A percentile compares a stretch with the other conserved stretches of the same genome.
These are phyloP conservation scores for Takifugu ocellatus DNA, from an alignment of 2,797 vertebrate species.

Conservation along the genomic window DNA sequence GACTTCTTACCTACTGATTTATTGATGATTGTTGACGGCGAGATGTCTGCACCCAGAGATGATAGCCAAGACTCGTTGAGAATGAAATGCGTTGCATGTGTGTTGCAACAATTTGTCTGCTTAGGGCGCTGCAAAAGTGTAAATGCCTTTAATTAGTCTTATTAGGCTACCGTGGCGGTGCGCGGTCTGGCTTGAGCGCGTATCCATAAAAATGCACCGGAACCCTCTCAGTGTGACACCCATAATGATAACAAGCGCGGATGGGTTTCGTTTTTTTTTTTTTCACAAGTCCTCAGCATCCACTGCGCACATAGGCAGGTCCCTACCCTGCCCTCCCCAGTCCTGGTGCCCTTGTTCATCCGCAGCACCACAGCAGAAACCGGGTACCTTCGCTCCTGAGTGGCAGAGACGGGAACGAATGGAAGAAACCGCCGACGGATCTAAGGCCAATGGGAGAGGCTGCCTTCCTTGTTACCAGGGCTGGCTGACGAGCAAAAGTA, in stretches of 20 bases:
- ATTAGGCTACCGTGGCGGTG: constrained; percentile 10
- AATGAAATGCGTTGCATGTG: constrained; percentile 45
- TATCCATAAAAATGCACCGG: constrained; percentile 26
- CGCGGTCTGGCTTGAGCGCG: constrained; percentile 9
- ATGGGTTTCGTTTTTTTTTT: constrained; percentile 6
- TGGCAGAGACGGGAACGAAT: constrained; percentile 58
- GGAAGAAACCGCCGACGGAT: not conserved
- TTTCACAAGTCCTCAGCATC: constrained; percentile 42
- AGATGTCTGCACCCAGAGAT: constrained; percentile 22
- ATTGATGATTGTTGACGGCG: no score
- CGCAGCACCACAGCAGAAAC: constrained; percentile 38
- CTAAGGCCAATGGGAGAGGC: constrained; percentile 53
- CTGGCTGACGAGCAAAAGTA: constrained; percentile 25
- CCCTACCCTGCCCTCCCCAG: constrained; percentile 58
- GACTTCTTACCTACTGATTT: no score
- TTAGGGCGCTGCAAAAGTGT: constrained; percentile 39
- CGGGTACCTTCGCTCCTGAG: constrained; percentile 38
- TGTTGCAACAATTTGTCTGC: constrained; percentile 51
- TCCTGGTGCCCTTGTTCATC: constrained; percentile 47
- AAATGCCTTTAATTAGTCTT: constrained; percentile 19
- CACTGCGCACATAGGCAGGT: constrained; percentile 52
- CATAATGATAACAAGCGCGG: constrained; percentile 38
- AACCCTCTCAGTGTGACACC: constrained; percentile 32
- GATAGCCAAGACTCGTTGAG: constrained; percentile 20
- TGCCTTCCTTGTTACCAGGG: constrained; percentile 65